phyloP scores from a whole-genome alignment of 2,113 vertebrate genomes.

The Oreochromis tanganicae region DNA sequence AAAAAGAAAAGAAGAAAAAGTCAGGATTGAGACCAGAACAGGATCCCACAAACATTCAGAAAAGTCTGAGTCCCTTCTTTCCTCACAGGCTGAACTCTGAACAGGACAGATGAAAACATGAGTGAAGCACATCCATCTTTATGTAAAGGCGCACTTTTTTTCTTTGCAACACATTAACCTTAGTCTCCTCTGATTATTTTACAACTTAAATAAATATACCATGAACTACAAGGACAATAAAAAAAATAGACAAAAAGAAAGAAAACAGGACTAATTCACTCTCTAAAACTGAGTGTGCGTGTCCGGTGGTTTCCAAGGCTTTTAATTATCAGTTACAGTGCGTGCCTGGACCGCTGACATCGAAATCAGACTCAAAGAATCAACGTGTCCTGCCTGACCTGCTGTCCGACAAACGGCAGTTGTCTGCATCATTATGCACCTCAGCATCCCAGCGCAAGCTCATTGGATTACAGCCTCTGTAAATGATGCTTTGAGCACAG shows the following conservation, averaged over 20 bases:
- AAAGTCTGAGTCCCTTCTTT: not conserved
- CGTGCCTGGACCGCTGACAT: not conserved
- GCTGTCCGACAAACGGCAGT: not conserved
- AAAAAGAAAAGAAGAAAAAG: not conserved
- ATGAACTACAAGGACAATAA: not conserved
- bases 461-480: not conserved
- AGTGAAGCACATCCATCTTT: slow-evolving; percentile 47
- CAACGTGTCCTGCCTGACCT: not conserved
- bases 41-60: slow-evolving; percentile 26
- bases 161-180: slow-evolving; percentile 44
- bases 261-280: not conserved
- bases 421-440: not conserved
- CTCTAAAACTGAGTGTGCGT: not conserved
- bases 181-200: slow-evolving; percentile 22
- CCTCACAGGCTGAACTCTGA: not conserved
- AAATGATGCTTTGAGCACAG: not conserved
- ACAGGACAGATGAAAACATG: not conserved
- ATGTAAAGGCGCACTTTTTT: not conserved
- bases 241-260: not conserved
- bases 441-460: not conserved
- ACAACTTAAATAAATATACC: slow-evolving; percentile 62
- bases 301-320: not conserved
- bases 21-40: not conserved
- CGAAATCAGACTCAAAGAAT: not conserved
- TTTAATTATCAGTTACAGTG: not conserved